phyloP scores from a whole-genome alignment of 2,113 vertebrate genomes.

The Neomonachus schauinslandi region DNA sequence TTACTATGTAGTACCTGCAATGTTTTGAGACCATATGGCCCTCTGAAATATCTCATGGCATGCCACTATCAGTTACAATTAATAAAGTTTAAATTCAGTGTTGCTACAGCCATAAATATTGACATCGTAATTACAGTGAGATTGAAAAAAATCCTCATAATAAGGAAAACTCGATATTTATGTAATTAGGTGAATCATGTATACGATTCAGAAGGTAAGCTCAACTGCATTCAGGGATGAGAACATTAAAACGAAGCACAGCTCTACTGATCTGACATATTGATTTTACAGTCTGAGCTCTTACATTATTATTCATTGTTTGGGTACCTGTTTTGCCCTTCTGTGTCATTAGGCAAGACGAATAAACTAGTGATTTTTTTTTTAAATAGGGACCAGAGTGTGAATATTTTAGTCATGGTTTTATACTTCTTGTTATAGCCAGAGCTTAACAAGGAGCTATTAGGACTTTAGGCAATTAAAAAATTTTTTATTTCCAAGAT shows the following conservation, averaged over 20 bases:
- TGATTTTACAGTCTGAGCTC: constrained; percentile 83
- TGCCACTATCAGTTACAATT: constrained; percentile 84
- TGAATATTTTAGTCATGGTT: constrained; percentile 71
- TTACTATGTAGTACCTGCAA: constrained; percentile 48
- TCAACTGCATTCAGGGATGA: constrained; percentile 61
- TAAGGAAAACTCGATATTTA: constrained; percentile 88
- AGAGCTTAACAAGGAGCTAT: constrained; percentile 55
- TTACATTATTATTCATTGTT: constrained; percentile 81
- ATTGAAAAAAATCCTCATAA: constrained; percentile 81
- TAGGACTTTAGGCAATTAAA: constrained; percentile 13
- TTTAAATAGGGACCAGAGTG: not conserved
- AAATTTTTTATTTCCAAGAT: not conserved
- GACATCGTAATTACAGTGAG: constrained; percentile 86
- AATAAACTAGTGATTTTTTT: constrained; percentile 73
- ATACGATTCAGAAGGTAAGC: constrained; percentile 86
- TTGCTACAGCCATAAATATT: constrained; percentile 86
- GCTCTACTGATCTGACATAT: constrained; percentile 80
- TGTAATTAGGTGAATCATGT: constrained; percentile 87
- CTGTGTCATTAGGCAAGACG: constrained; percentile 76
- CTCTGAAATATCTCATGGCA: constrained; percentile 72
- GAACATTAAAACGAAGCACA: constrained; percentile 71
- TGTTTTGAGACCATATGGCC: constrained; percentile 58
- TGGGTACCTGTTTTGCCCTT: constrained; percentile 79
- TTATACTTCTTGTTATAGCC: constrained; percentile 66
- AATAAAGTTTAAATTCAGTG: constrained; percentile 83